phyloP scores from a whole-genome alignment of 2,888 invertebrate genomes.

The Blastobasis adustella region DNA sequence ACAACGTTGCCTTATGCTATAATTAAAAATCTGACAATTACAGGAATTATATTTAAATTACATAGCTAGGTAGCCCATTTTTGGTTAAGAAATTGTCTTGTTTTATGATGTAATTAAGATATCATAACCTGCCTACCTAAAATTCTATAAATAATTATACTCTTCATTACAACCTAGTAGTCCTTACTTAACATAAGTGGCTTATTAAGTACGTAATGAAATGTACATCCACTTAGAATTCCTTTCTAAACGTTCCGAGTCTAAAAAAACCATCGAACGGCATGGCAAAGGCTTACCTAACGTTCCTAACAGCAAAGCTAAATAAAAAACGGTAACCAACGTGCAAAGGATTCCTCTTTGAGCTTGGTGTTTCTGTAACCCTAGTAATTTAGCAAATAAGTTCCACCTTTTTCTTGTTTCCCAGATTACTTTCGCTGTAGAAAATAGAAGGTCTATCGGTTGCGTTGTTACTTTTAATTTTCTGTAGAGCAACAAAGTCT shows the following conservation, averaged over 20 bases:
- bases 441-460: conserved; percentile 16
- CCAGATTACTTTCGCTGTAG: conserved; percentile 28
- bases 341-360: conserved; percentile 20
- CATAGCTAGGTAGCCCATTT: too few relatives aligned
- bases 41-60: too few relatives aligned
- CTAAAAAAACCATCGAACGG: not conserved
- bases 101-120: too few relatives aligned
- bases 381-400: conserved; percentile 39
- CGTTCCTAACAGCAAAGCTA: not conserved
- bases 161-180: too few relatives aligned
- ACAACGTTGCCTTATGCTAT: conserved; percentile 1
- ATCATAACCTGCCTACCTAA: too few relatives aligned
- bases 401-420: conserved; percentile 38
- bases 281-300: conserved; percentile 1
- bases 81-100: too few relatives aligned
- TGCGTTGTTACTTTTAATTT: not conserved
- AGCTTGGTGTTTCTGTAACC: conserved; percentile 24
- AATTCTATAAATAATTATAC: too few relatives aligned
- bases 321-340: conserved; percentile 28
- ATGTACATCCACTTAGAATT: too few relatives aligned
- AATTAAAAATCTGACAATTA: not conserved
- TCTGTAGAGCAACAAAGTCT: not conserved
- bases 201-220: too few relatives aligned
- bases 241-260: too few relatives aligned
- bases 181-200: too few relatives aligned